Base-by-base conservation (phyloP, 2,113 vertebrate species). In the Perca flavescens region DNA sequence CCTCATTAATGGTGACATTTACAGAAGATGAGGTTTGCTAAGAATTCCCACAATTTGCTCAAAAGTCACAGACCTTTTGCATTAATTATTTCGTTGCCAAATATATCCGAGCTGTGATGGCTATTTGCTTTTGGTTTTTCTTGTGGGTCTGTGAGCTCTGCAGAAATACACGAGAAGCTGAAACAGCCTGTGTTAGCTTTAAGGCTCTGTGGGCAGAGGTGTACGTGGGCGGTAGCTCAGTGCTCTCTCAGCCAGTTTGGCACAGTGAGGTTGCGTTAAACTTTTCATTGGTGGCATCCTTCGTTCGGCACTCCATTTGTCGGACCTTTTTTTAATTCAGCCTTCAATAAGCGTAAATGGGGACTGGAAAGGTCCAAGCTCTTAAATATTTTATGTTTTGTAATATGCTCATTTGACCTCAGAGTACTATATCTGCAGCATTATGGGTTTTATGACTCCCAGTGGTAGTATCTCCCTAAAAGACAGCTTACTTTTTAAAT, bases 231-330 rank as follows among this genome's bases (percentile, higher is more conserved):
- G 86, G 80, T 58, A 74, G 86, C 66, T 6, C 90, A 85, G 87
- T 88, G 78, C 89, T 88, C 87, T 79, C 83, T 87, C 87, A 87
- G 91, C 92, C 89, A 92, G 82, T 89, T 93, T 94, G 94, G 92
- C 92, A 89, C 83, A 77, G 65, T 57, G 70, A 86, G 73, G 57
- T 77, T 81, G 80, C 19, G 74, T 85, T 83, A 78, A 84, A 86
- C 89, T 90, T 84, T 64, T 76, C 85, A 90, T 89, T 78, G 80
- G 89, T 87, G 86, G 83, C 85, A 77, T 86, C 92, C 90, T 92
- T 88, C 88, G 91, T 91, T 92, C 86, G 86, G 84, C 86, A 58
- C 79, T 82, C 60, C 53, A 53, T 83, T 83, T 60, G 72, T 76
- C 6, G 0, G 80, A 49, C 78, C 62, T 76, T 78, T 88, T 28